These are phyloP conservation scores for Cephus spinipes DNA, from an alignment of 2,888 invertebrate species.

Conservation along the genomic window DNA sequence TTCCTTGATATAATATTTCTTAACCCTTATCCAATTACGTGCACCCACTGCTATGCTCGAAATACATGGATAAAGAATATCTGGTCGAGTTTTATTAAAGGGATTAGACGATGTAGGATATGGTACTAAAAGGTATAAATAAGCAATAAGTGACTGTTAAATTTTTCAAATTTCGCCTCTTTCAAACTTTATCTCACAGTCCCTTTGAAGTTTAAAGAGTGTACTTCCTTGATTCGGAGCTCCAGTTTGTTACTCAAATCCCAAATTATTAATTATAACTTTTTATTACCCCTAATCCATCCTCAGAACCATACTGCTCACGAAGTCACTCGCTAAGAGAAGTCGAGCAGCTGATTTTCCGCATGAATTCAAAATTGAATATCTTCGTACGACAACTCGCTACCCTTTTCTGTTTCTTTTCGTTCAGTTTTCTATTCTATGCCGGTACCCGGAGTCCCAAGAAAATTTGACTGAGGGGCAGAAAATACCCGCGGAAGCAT, in stretches of 20 bases:
- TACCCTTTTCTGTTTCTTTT: not conserved
- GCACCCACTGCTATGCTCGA: not conserved
- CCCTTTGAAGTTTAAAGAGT: not conserved
- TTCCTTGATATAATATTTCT: not conserved
- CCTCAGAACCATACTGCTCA: not conserved
- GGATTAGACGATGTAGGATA: not conserved
- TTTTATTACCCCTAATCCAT: slow-evolving; percentile 2
- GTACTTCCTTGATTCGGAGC: not conserved
- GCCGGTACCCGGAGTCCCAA: not conserved
- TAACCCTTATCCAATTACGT: not conserved
- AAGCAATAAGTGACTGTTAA: not conserved
- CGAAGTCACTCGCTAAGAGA: not conserved
- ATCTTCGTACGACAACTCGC: not conserved
- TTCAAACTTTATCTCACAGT: not conserved
- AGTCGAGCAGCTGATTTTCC: not conserved
- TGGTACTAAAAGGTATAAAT: not conserved
- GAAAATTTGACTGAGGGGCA: not conserved
- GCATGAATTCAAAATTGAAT: not conserved
- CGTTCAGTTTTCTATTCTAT: not conserved
- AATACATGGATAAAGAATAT: not conserved
- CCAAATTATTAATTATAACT: slow-evolving; percentile 5
- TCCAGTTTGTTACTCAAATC: not conserved
- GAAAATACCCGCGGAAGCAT: slow-evolving; percentile 16
- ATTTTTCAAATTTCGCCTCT: not conserved
- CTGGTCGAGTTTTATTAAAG: not conserved